Conservation (phyloP, 1,140 invertebrate species). For the Tribolium castaneum region DNA sequence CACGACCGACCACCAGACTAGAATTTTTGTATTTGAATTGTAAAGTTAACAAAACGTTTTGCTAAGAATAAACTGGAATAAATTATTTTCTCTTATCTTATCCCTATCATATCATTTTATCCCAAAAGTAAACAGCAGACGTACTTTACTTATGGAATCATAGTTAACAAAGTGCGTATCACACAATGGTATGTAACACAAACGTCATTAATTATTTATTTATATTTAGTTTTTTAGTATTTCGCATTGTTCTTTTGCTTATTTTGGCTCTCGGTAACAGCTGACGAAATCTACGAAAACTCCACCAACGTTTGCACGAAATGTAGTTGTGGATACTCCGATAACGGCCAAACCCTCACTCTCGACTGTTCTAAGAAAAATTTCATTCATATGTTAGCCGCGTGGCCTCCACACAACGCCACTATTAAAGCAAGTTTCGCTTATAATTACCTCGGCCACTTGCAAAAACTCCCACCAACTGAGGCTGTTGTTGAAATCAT, state of each 20-base stretch:
- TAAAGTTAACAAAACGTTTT: too few relatives aligned
- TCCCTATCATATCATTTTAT: too few relatives aligned
- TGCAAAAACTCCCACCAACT: slow-evolving; percentile 64
- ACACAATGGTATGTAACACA: too few relatives aligned
- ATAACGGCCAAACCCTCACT: neutral
- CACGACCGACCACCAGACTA: too few relatives aligned
- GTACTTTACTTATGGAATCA: too few relatives aligned
- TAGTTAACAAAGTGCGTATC: too few relatives aligned
- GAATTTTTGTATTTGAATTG: too few relatives aligned
- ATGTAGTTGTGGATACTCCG: neutral
- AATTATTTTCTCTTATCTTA: too few relatives aligned
- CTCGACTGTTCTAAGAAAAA: slow-evolving; percentile 62
- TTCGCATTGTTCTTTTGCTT: neutral
- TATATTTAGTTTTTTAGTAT: neutral
- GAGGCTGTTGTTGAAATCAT: slow-evolving; percentile 60
- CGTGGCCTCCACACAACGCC: slow-evolving; percentile 63
- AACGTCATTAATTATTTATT: neutral
- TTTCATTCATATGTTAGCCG: slow-evolving; percentile 63
- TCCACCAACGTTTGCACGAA: neutral
- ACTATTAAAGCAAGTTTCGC: slow-evolving; percentile 64
- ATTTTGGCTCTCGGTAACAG: neutral
- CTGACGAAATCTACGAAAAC: slow-evolving; percentile 16
- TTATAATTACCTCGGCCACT: slow-evolving; percentile 61
- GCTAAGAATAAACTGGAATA: too few relatives aligned
- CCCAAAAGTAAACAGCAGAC: too few relatives aligned